Evolutionary conservation across 2,888 invertebrate species (phyloP), one percentile per base, ranked within the genome.

Genomic region (Tachina grossa): DNA sequence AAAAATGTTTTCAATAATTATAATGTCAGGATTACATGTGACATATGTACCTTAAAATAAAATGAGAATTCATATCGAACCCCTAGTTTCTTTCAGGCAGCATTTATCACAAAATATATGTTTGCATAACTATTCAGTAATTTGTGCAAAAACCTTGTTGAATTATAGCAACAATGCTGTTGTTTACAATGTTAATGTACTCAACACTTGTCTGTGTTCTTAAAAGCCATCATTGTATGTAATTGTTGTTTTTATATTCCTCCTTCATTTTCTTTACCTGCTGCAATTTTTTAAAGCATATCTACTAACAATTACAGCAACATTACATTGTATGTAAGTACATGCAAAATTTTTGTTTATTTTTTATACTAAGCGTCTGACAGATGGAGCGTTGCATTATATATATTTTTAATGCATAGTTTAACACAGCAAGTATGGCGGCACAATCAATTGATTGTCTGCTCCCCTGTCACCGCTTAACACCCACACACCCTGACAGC

Each of bases 1-100:
- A 75, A 84, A n/a, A 11, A 59, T 1, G 13, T 72, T 49, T 79
- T 59, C 10, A 68, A 77, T 59, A 66, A 75, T 53, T 65, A 65
- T 74, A 78, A 57, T 63, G 63, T 63, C 45, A 19, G 9, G 45
- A 13, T 76, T 6, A 71, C 39, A 74, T n/a, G 10, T 41, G 9
- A 51, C 13, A 39, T 4, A 45, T n/a, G n/a, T 5, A 53, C 31
- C 11, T 31, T 66, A 5, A 1, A 66, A 49, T 22, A 66, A 14
- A n/a, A 10, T n/a, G 14, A 14, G 31, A 66, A 11, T 49, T 13
- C n/a, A 14, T 11, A 66, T 13, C 19, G 45, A 49, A n/a, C 49
- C 22, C 22, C 2, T 16, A 31, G 10, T 16, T 14, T 65, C 5
- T 9, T 14, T 45, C 13, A 13, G 5, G 22, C 13, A 55, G 2